These are phyloP conservation scores for Dryococelus australis DNA, from an alignment of 2,888 invertebrate genomes.

Conservation along the genomic window DNA sequence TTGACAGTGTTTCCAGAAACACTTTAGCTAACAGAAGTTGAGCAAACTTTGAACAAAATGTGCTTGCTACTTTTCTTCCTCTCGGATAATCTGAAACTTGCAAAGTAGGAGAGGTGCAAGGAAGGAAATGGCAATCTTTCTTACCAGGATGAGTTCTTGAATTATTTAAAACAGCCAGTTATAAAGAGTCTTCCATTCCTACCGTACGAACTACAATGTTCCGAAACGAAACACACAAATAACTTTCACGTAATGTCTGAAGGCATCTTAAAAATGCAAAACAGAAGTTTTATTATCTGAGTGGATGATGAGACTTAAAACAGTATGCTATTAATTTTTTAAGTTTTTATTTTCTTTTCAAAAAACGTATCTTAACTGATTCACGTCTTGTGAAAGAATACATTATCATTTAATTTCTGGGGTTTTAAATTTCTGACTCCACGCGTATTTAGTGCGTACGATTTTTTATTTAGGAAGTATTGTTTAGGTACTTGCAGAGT, in stretches of 20 bases:
- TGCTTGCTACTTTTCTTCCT: not conserved
- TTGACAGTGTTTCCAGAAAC: too few relatives aligned
- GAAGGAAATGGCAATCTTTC: not conserved
- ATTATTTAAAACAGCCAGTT: not conserved
- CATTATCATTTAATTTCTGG: too few relatives aligned
- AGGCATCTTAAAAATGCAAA: not conserved
- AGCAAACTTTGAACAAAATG: not conserved
- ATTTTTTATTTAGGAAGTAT: too few relatives aligned
- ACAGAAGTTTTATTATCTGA: not conserved
- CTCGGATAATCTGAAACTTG: not conserved
- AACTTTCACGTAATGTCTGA: not conserved
- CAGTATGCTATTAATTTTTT: not conserved
- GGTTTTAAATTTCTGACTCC: too few relatives aligned
- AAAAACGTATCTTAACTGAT: too few relatives aligned
- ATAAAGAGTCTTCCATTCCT: not conserved
- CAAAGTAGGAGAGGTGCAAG: not conserved
- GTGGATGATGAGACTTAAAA: not conserved
- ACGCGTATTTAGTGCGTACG: too few relatives aligned
- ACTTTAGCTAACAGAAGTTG: too few relatives aligned
- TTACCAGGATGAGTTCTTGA: not conserved
- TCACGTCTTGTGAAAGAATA: too few relatives aligned
- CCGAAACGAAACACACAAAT: not conserved
- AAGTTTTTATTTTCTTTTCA: too few relatives aligned
- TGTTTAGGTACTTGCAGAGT: too few relatives aligned
- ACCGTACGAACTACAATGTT: not conserved